A percentile compares a stretch with the other conserved stretches of the same genome.
These are phyloP conservation scores for Drosophila birchii DNA, from an alignment of 2,888 invertebrate species.

Conservation along the genomic window DNA sequence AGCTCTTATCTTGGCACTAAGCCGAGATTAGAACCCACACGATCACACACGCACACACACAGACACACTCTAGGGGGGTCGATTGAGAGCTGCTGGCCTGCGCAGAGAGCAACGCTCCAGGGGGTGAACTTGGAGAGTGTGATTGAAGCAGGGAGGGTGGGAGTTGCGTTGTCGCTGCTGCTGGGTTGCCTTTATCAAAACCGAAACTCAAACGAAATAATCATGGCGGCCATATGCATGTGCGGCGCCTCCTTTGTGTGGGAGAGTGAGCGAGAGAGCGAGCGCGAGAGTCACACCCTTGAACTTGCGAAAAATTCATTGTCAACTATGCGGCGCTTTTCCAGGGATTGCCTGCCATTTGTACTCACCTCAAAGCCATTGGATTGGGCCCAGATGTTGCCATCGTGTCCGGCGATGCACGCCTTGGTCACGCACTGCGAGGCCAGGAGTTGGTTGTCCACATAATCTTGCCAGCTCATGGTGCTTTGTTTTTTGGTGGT, in stretches of 20 bases:
- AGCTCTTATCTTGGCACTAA: slow-evolving; percentile 18
- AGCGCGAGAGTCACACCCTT: slow-evolving; percentile 83
- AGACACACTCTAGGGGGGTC: background rate
- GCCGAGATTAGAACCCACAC: slow-evolving; percentile 11
- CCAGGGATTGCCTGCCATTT: background rate
- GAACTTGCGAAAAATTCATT: slow-evolving; percentile 81
- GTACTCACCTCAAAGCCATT: slow-evolving; percentile 96
- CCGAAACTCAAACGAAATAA: slow-evolving; percentile 51
- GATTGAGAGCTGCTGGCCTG: slow-evolving; percentile 19
- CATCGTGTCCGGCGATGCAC: slow-evolving; percentile 97
- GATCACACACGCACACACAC: slow-evolving; percentile 21
- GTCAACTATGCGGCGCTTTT: slow-evolving; percentile 35
- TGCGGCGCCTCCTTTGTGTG: slow-evolving; percentile 29
- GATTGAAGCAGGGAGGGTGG: slow-evolving; percentile 56
- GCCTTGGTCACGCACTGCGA: slow-evolving; percentile 97
- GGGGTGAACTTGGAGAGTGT: slow-evolving; percentile 27
- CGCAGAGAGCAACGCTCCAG: slow-evolving; percentile 26
- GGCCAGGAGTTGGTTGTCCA: slow-evolving; percentile 98
- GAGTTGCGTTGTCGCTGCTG: slow-evolving; percentile 45
- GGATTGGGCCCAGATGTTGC: slow-evolving; percentile 97
- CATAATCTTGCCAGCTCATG: slow-evolving; percentile 99
- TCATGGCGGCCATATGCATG: slow-evolving; percentile 67
- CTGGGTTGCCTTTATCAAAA: slow-evolving; percentile 57
- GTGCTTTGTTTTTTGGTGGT: slow-evolving; percentile 84
- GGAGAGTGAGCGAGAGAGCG: slow-evolving; percentile 42